Conservation (phyloP, 2,113 vertebrate species). For the cattle (Bos taurus) region ARS-UCD2.0 NC_037357.1:117591501-117592000, state of each 20-base stretch:
- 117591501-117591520: neutral
- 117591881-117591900: neutral
- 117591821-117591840: neutral
- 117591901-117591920: neutral
- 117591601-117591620: neutral
- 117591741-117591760: neutral
- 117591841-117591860: neutral
- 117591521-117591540: neutral
- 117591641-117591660: neutral
- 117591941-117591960: neutral
- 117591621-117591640: neutral
- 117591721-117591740: neutral
- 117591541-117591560: neutral
- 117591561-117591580: neutral
- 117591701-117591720: neutral
- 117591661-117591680: neutral
- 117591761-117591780: neutral
- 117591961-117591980: neutral
- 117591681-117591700: constrained; percentile 1
- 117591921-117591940: constrained; percentile 19
- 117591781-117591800: neutral
- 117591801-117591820: neutral
- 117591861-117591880: neutral
- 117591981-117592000: neutral
- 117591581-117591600: neutral